phyloP scores from a whole-genome alignment of 2,113 vertebrate species.

The Sphaerodactylus townsendi region DNA sequence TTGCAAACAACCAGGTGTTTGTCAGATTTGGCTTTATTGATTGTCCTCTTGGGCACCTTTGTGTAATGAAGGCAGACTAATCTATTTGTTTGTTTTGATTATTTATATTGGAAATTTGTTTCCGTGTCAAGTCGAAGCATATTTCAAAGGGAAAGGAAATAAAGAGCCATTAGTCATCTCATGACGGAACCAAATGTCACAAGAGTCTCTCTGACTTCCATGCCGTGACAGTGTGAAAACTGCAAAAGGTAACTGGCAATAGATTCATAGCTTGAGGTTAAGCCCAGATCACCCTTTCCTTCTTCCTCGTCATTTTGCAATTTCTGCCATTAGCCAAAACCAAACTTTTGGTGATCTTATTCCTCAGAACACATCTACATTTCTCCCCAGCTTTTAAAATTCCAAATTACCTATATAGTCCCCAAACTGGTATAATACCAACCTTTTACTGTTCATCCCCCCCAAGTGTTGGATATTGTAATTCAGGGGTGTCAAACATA shows the following conservation, averaged over 20 bases:
- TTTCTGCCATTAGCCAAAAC: neutral
- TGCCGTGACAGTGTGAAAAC: neutral
- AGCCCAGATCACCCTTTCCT: too few species aligned
- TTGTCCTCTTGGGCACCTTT: neutral
- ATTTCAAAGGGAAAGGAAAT: neutral
- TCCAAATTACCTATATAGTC: too few species aligned
- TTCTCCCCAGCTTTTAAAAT: too few species aligned
- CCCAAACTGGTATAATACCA: too few species aligned
- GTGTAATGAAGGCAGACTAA: slow-evolving; percentile 4
- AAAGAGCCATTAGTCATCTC: neutral
- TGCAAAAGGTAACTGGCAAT: slow-evolving; percentile 4
- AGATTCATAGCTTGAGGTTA: neutral
- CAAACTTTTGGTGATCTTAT: too few species aligned
- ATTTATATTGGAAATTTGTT: neutral
- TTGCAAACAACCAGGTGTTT: neutral
- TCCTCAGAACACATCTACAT: too few species aligned
- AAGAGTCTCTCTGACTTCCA: slow-evolving; percentile 2
- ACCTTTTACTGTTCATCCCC: too few species aligned
- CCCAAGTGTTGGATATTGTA: too few species aligned
- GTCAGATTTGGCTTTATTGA: slow-evolving; percentile 7
- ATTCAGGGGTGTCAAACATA: too few species aligned
- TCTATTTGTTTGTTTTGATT: neutral
- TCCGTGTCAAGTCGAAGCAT: neutral
- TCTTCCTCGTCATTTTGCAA: neutral
- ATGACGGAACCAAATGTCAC: neutral